Evolutionary conservation across 2,888 invertebrate genomes (phyloP).

Genomic region (Aproaerema taeniolella): DNA sequence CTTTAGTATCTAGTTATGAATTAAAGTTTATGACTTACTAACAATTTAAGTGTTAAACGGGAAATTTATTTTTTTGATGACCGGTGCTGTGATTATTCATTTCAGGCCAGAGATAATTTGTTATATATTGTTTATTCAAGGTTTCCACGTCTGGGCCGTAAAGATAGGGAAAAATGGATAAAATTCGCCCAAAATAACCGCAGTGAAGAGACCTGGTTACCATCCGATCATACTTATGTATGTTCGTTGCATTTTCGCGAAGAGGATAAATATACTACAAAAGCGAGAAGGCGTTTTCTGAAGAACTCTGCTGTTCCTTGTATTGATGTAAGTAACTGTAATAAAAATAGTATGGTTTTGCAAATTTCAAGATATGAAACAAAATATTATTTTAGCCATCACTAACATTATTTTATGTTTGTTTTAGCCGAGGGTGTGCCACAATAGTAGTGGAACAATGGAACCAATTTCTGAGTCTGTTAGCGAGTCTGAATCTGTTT

Average conservation of each 20-base stretch:
- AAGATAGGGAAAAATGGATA: conserved; percentile 24
- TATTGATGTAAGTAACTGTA: neutral
- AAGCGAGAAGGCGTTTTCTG: conserved; percentile 9
- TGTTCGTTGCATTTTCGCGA: conserved; percentile 25
- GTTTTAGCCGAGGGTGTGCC: neutral
- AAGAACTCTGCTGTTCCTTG: conserved; percentile 10
- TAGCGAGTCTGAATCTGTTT: conserved; percentile 9
- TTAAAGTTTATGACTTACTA: too few relatives aligned
- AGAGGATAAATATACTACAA: conserved; percentile 16
- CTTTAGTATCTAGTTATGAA: too few relatives aligned
- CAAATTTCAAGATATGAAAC: neutral
- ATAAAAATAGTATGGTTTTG: neutral
- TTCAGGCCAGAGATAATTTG: too few relatives aligned
- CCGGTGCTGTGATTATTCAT: too few relatives aligned
- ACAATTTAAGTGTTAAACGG: too few relatives aligned
- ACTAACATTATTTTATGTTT: neutral
- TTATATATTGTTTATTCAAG: conserved; percentile 12
- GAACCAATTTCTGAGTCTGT: conserved; percentile 6
- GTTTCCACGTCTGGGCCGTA: conserved; percentile 18
- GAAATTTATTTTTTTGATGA: too few relatives aligned
- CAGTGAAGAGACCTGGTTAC: conserved; percentile 25
- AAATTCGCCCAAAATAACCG: conserved; percentile 26
- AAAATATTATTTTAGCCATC: neutral
- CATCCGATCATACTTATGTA: conserved; percentile 19
- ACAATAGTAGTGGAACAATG: neutral